Conservation (phyloP, 1,140 invertebrate species). For the Rhyacophila brunnea region DNA sequence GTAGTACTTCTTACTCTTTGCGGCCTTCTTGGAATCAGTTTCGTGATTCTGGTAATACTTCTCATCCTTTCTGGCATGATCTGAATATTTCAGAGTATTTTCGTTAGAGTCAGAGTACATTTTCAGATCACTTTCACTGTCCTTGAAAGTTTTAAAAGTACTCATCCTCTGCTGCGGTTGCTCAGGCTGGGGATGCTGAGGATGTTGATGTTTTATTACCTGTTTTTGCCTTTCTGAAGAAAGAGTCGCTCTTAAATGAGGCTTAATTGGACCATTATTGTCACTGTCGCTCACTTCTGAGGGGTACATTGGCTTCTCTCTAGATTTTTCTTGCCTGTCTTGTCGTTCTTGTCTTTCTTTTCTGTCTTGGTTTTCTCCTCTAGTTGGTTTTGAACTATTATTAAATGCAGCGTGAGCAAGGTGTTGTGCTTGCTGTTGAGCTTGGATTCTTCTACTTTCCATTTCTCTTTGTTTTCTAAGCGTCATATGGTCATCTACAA, state of each 20-base stretch:
- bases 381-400: conserved; percentile 29
- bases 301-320: conserved; percentile 21
- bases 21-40: conserved; percentile 59
- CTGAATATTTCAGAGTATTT: conserved; percentile 52
- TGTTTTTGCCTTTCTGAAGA: conserved; percentile 48
- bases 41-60: conserved; percentile 58
- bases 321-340: conserved; percentile 37
- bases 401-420: conserved; percentile 1
- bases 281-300: conserved; percentile 33
- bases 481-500: conserved; percentile 69
- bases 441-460: conserved; percentile 48
- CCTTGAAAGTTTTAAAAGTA: conserved; percentile 55
- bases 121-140: conserved; percentile 53
- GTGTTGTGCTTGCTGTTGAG: conserved; percentile 39
- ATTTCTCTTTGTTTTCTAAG: conserved; percentile 59
- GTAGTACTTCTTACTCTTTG: conserved; percentile 50
- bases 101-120: conserved; percentile 53
- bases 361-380: conserved; percentile 50
- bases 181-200: conserved; percentile 32
- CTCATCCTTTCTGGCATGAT: conserved; percentile 47
- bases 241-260: conserved; percentile 48
- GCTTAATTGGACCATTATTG: conserved; percentile 45
- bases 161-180: conserved; percentile 23
- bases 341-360: conserved; percentile 46
- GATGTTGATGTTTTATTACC: conserved; percentile 37